These are phyloP conservation scores for Mormyrops attenuatus DNA, from an alignment of 2,797 vertebrate species.

Conservation along the genomic window DNA sequence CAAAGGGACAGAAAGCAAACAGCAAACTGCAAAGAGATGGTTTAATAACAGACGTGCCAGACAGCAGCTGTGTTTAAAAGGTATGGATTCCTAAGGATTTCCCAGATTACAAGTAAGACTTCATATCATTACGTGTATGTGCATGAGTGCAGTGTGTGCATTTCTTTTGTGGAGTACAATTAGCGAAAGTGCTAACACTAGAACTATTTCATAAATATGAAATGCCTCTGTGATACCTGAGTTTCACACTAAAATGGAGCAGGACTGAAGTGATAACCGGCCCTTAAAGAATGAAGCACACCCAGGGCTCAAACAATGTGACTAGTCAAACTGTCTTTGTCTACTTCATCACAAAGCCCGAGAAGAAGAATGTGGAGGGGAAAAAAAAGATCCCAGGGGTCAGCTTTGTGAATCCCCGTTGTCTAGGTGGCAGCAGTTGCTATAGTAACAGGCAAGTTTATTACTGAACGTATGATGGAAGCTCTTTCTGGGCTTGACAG, in stretches of 20 bases:
- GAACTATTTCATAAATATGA: background rate
- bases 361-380: constrained; percentile 6
- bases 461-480: constrained; percentile 29
- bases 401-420: constrained; percentile 33
- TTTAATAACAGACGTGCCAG: background rate
- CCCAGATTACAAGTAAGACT: background rate
- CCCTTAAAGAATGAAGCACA: background rate
- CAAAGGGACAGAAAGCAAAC: background rate
- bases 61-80: background rate
- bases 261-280: background rate
- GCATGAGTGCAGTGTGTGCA: background rate
- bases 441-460: constrained; percentile 44
- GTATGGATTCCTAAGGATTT: background rate
- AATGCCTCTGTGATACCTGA: background rate
- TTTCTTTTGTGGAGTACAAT: background rate
- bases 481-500: constrained; percentile 10
- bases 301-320: background rate
- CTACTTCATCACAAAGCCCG: constrained; percentile 15
- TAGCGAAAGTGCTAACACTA: background rate
- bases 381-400: constrained; percentile 22
- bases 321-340: constrained; percentile 22
- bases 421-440: constrained; percentile 43
- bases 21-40: background rate
- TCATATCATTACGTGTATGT: background rate
- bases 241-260: background rate